A percentile compares a stretch with the other conserved stretches of the same genome.
Conservation (phyloP, 2,797 vertebrate species). For the Rhabdomys pumilio region DNA sequence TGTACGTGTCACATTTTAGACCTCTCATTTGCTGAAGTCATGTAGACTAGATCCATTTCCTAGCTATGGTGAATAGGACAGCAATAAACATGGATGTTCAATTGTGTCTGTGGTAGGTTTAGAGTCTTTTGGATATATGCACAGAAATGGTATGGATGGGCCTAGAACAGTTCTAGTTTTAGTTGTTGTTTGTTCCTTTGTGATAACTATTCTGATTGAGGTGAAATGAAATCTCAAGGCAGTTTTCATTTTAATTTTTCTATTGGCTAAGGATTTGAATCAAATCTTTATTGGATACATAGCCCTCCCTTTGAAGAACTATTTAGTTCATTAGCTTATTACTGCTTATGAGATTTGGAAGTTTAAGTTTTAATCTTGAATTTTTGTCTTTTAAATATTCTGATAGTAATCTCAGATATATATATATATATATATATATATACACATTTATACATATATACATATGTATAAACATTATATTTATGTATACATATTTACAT, state of each 20-base stretch:
- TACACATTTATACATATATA: neutral
- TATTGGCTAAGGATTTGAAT: neutral
- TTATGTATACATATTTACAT: no score
- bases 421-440: neutral
- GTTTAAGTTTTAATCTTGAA: neutral
- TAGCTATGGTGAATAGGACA: neutral
- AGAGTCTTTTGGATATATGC: neutral
- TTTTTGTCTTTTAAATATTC: neutral
- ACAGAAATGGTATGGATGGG: neutral
- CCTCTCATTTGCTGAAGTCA: neutral
- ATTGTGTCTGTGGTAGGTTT: neutral
- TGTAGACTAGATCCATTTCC: neutral
- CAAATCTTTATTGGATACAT: neutral
- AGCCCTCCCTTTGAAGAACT: neutral
- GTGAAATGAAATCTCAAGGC: neutral
- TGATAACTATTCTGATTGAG: neutral
- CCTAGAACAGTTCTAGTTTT: neutral
- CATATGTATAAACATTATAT: neutral
- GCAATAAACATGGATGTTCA: neutral
- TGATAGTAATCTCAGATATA: neutral
- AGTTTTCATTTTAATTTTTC: neutral
- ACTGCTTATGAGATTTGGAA: neutral
- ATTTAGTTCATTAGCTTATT: neutral
- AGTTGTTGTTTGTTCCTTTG: neutral
- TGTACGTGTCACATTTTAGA: neutral